A percentile compares a stretch with the other conserved stretches of the same genome.
These are phyloP conservation scores for Melanotaenia boesemani DNA, from an alignment of 2,797 vertebrate genomes.

Conservation along the genomic window DNA sequence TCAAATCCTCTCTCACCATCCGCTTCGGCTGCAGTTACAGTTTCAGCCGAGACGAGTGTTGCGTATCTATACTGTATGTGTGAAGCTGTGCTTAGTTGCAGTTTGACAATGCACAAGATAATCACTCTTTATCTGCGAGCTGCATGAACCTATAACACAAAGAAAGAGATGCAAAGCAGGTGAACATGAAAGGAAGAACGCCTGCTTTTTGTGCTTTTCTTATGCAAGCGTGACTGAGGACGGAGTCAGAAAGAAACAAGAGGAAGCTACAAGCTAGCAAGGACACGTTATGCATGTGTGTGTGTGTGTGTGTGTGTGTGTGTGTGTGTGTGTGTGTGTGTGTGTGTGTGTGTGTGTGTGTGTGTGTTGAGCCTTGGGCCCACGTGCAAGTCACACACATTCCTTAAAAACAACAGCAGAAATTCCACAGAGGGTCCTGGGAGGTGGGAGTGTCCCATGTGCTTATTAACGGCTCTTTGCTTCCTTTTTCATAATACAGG, in stretches of 20 bases:
- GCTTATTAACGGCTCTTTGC: conserved; percentile 76
- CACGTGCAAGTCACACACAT: conserved; percentile 71
- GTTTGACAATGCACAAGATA: conserved; percentile 23
- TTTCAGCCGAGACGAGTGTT: conserved; percentile 37
- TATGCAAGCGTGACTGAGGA: not conserved
- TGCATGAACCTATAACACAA: conserved; percentile 15
- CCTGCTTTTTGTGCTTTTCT: conserved; percentile 19
- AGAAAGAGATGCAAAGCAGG: conserved; percentile 31
- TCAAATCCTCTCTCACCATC: conserved; percentile 68
- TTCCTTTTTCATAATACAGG: conserved; percentile 73
- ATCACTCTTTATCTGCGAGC: conserved; percentile 26
- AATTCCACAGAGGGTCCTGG: conserved; percentile 67
- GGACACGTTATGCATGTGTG: conserved; percentile 5
- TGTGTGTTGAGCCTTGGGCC: conserved; percentile 3
- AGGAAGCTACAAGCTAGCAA: conserved; percentile 1
- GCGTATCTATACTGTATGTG: conserved; percentile 10
- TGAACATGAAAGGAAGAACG: conserved; percentile 13
- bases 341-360: too few relatives aligned
- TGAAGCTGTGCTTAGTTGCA: conserved; percentile 10
- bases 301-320: too few relatives aligned
- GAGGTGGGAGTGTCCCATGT: conserved; percentile 67
- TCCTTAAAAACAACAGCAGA: conserved; percentile 67
- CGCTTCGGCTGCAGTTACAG: conserved; percentile 36
- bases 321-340: not conserved
- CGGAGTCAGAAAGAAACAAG: not conserved